A percentile compares a stretch with the other conserved stretches of the same genome.
Evolutionary conservation across 2,113 vertebrate genomes (phyloP).

Genomic region (Rhinolophus sinicus): DNA sequence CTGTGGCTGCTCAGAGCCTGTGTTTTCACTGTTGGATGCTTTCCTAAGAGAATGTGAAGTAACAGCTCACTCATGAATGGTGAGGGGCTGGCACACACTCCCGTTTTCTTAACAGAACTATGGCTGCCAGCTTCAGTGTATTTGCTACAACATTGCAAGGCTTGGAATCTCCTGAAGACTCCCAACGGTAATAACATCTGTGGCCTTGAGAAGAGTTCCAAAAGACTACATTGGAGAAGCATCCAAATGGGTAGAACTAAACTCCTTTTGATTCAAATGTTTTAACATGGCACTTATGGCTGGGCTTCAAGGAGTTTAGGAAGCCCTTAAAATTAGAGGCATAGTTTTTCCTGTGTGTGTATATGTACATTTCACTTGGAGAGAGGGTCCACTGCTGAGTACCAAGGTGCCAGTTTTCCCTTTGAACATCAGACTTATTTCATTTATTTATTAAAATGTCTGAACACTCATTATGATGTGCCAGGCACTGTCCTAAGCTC

Average conservation of each 20-base stretch:
- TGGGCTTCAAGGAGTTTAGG: background rate
- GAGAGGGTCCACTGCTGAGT: background rate
- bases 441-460: background rate
- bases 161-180: background rate
- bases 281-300: background rate
- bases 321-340: background rate
- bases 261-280: background rate
- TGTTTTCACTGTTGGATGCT: background rate
- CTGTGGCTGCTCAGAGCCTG: background rate
- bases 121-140: constrained; percentile 7
- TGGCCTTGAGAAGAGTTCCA: background rate
- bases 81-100: background rate
- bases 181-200: background rate
- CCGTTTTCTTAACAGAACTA: constrained; percentile 39
- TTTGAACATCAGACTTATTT: background rate
- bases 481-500: background rate
- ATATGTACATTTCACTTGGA: background rate
- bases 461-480: background rate
- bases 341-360: background rate
- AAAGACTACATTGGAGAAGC: background rate
- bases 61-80: constrained; percentile 15
- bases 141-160: background rate
- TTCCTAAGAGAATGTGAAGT: constrained; percentile 6
- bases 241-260: background rate
- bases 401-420: background rate